Conservation (phyloP, 2,797 vertebrate species). For the Diglossa cyanea region DNA sequence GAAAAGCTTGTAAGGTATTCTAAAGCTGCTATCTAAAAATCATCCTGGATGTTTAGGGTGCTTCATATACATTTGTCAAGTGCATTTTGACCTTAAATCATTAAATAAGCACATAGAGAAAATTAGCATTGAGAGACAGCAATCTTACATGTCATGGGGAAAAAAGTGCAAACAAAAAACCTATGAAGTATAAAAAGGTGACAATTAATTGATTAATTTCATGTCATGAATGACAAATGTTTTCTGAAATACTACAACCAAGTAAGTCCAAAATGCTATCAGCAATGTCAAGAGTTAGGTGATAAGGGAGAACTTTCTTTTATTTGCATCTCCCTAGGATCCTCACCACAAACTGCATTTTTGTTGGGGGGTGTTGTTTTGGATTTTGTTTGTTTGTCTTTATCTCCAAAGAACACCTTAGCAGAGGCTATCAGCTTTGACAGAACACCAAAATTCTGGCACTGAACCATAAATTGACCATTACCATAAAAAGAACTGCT, state of each 20-base stretch:
- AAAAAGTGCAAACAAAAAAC: not conserved
- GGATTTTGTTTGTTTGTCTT: conserved; percentile 17
- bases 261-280: conserved; percentile 5
- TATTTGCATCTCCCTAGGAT: conserved; percentile 46
- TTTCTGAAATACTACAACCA: not conserved
- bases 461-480: conserved; percentile 81
- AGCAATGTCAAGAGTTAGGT: not conserved
- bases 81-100: not conserved
- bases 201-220: not conserved
- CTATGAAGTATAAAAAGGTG: not conserved
- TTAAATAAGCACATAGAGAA: not conserved
- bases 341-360: not conserved
- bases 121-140: not conserved
- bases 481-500: conserved; percentile 82
- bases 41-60: not conserved
- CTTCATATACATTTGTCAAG: not conserved
- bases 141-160: not conserved
- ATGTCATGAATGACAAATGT: not conserved
- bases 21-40: not conserved
- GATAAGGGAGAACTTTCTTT: not conserved
- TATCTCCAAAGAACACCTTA: conserved; percentile 80
- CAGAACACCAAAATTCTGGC: conserved; percentile 72
- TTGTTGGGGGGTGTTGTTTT: not conserved
- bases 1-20: fast-evolving
- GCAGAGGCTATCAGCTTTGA: conserved; percentile 71